phyloP scores from a whole-genome alignment of 2,888 invertebrate species.

The Sturmia bella region DNA sequence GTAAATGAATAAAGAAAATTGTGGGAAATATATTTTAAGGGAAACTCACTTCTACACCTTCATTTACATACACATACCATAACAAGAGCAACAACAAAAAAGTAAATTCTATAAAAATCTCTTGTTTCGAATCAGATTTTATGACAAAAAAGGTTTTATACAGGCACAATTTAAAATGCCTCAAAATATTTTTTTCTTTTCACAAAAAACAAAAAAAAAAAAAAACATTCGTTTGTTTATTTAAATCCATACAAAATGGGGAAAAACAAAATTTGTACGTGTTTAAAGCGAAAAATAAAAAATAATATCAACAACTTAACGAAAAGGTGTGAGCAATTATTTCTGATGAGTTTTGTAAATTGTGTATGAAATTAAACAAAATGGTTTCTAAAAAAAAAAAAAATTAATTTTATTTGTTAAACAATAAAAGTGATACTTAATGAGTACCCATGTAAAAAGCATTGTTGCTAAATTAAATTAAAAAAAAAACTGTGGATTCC shows the following conservation, averaged over 20 bases:
- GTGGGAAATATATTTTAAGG: neutral
- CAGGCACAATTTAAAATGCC: no score
- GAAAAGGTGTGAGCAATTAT: constrained; percentile 4
- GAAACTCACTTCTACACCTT: no score
- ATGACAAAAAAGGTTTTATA: neutral
- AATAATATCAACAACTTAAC: constrained; percentile 14
- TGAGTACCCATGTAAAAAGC: no score
- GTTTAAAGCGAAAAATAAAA: neutral
- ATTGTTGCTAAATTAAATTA: no score
- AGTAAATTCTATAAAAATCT: no score
- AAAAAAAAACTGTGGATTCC: no score
- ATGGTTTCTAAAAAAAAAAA: neutral
- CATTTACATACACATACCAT: no score
- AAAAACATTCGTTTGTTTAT: constrained; percentile 10
- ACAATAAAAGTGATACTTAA: neutral
- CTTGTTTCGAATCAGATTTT: constrained; percentile 2
- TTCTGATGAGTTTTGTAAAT: constrained; percentile 18
- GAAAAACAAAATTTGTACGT: constrained; percentile 8
- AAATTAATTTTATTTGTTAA: constrained; percentile 13
- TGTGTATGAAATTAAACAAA: constrained; percentile 28
- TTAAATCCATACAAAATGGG: neutral
- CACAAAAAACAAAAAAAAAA: neutral
- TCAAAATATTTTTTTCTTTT: neutral
- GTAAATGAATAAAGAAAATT: neutral
- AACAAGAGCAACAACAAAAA: neutral